Percentiles rank a stretch among this genome's conserved stretches.
These are phyloP conservation scores for Nasua narica DNA, from an alignment of 2,797 vertebrate genomes.

Conservation along the genomic window DNA sequence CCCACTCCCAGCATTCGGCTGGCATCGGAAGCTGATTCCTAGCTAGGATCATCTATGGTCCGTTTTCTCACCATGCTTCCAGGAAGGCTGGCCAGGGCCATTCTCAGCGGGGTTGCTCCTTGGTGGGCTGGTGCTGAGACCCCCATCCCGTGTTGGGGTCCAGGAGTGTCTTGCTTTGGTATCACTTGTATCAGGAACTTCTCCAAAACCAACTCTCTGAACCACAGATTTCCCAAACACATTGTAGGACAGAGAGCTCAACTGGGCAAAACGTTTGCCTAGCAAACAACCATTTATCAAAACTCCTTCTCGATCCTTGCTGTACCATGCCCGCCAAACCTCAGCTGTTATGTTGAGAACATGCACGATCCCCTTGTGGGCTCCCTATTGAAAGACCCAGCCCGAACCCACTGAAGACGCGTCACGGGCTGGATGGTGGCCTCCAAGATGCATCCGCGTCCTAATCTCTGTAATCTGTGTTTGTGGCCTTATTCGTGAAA, in stretches of 20 bases:
- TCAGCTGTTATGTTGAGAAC: neutral
- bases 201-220: neutral
- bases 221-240: no score
- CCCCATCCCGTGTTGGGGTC: neutral
- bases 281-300: neutral
- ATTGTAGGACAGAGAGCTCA: neutral
- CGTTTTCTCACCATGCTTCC: neutral
- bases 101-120: neutral
- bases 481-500: neutral
- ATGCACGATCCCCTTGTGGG: accelerated
- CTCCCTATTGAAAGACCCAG: accelerated
- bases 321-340: neutral
- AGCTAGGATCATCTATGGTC: no score
- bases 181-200: neutral
- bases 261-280: neutral
- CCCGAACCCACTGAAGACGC: accelerated
- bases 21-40: neutral
- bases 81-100: neutral
- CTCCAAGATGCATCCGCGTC: accelerated
- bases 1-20: neutral
- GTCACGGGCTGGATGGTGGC: accelerated
- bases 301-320: neutral
- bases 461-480: neutral
- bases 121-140: neutral
- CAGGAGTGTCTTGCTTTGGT: neutral